Percentiles rank a stretch among this genome's conserved stretches.
Conservation (phyloP, 2,888 invertebrate species). For the Alcis repandata region DNA sequence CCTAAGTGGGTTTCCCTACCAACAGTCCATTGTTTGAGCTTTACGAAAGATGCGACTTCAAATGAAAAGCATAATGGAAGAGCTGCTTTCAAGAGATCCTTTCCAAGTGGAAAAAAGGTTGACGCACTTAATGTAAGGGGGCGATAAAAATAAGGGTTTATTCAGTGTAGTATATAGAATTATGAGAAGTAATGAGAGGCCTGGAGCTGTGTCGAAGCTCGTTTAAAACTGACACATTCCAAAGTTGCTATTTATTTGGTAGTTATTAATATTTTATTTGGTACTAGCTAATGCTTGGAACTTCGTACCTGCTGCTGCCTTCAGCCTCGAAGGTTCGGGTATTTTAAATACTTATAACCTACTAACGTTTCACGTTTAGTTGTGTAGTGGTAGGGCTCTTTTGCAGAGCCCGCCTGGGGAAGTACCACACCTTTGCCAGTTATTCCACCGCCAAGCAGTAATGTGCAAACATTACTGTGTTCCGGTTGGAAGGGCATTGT, state of each 20-base stretch:
- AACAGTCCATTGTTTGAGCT: slow-evolving; percentile 37
- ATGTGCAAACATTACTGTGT: too few species aligned
- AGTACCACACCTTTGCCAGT: too few species aligned
- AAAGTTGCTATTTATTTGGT: background rate
- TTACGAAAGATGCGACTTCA: slow-evolving; percentile 36
- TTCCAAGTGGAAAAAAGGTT: slow-evolving; percentile 38
- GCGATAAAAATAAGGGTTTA: slow-evolving; percentile 32
- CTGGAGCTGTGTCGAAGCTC: background rate
- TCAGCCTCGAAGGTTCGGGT: too few species aligned
- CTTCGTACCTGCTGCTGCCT: background rate
- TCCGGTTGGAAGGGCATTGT: too few species aligned
- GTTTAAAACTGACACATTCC: background rate
- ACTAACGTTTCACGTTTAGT: too few species aligned
- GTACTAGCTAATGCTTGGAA: too few species aligned
- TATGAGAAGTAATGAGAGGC: slow-evolving; percentile 19
- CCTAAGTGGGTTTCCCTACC: slow-evolving; percentile 25
- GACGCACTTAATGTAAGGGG: slow-evolving; percentile 35
- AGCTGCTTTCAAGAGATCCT: slow-evolving; percentile 27
- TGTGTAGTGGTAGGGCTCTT: too few species aligned
- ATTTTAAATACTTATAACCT: too few species aligned
- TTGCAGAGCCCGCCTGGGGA: too few species aligned
- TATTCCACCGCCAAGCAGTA: too few species aligned
- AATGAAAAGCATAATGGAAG: slow-evolving; percentile 40
- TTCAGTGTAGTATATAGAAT: slow-evolving; percentile 21
- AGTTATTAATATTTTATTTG: too few species aligned